Conservation (phyloP, 2,888 invertebrate genomes). For the Anthrax anthrax region DNA sequence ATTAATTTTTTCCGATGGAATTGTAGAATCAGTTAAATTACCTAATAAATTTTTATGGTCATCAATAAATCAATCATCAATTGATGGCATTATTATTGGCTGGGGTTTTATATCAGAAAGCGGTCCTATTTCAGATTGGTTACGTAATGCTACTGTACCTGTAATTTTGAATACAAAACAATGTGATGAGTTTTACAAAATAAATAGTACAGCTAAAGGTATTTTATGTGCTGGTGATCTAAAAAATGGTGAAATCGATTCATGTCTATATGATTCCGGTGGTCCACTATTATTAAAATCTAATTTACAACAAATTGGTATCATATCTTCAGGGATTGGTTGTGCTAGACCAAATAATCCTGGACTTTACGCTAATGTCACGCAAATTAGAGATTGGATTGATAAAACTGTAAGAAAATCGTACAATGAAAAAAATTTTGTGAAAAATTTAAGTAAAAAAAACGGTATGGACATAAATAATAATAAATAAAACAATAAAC, state of each 20-base stretch:
- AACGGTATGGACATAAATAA: too few relatives aligned
- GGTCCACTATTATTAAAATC: background rate
- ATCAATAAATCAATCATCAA: too few relatives aligned
- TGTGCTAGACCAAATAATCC: background rate
- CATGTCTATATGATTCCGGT: background rate
- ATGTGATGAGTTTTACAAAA: background rate
- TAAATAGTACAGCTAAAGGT: too few relatives aligned
- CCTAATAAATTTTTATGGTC: background rate
- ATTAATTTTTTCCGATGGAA: background rate
- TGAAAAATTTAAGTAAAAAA: too few relatives aligned
- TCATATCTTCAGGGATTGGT: background rate
- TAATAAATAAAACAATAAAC: too few relatives aligned
- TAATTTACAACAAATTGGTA: background rate
- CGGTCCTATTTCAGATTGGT: background rate
- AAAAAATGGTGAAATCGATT: background rate
- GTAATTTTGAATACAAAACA: background rate
- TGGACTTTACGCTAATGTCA: background rate
- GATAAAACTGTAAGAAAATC: background rate
- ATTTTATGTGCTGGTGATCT: background rate
- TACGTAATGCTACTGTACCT: background rate
- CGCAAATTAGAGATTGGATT: background rate
- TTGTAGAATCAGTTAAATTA: background rate
- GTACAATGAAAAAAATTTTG: too few relatives aligned
- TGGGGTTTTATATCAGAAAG: background rate
- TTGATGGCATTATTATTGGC: background rate